Base-by-base conservation (phyloP, 2,888 invertebrate species). In the Tenodera sinensis region DNA sequence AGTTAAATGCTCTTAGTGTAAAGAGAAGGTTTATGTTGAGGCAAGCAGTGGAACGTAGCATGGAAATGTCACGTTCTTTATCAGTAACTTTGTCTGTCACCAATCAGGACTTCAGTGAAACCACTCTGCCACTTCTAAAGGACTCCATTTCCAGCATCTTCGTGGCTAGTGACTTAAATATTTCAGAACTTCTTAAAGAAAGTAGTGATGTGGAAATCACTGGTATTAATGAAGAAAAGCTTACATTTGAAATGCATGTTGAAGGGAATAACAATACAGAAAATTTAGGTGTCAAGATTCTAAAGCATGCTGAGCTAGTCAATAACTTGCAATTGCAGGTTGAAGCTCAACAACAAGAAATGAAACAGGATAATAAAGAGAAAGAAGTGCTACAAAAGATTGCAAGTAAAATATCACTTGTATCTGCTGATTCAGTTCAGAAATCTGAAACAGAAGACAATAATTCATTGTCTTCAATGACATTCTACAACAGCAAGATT, bases 251-350 rank as follows among this genome's bases (percentile, higher is more conserved):
- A 15, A 15, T 8, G 20, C 25, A 6, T 71, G 54, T 15, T 15
- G 54, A 71, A 71, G 54, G 54, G 4, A 71, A 25, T 71, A 71
- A 20, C 25, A 20, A 71, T 71, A 71, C 15, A 71, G 54, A 71
- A 71, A 71, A 71, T 71, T 4, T 71, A 71, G 20, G 54, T 71
- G 25, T 14, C 54, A 71, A 25, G 25, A 71, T 42, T n/a, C 71
- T 20, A 8, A 83, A 88, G 9, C 54, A 83, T 20, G 83, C 30
- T n/a, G 42, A 71, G 27, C 9, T 90, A 92, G 93, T 85, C 92
- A 93, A 88, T 90, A 91, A 71, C 4, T 91, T 93, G 88, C 91
- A 93, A 83, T 91, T 92, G 86, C 93, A 94, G 92, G 92, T 93
- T 30, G 92, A 93, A 54, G 92, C 93, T 89, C 91, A 93, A 42